Evolutionary conservation across 2,888 invertebrate species (phyloP).

Genomic region (Cremastobaeus sp.): DNA sequence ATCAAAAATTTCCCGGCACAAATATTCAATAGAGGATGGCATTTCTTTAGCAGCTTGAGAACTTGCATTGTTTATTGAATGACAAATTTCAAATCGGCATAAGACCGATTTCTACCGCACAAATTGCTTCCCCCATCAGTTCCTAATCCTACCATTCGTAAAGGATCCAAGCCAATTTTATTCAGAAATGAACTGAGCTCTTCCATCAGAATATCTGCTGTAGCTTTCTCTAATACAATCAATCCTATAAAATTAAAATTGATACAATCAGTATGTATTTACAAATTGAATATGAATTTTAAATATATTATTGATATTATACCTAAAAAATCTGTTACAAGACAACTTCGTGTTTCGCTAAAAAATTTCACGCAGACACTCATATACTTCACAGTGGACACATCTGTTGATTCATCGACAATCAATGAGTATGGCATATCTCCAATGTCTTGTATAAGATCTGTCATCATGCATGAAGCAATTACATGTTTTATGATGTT

Average conservation of each 20-base stretch:
- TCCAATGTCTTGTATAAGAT: slow-evolving; percentile 45
- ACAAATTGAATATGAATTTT: not conserved
- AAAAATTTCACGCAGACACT: slow-evolving; percentile 61
- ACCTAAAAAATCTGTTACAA: slow-evolving; percentile 62
- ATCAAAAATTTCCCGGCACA: not conserved
- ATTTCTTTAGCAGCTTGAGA: not conserved
- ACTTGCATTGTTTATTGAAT: not conserved
- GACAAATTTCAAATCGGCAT: not conserved
- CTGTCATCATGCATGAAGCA: slow-evolving; percentile 37
- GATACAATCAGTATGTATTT: not conserved
- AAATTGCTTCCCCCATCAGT: not conserved
- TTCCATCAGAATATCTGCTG: not conserved
- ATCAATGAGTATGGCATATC: slow-evolving; percentile 47
- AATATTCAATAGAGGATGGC: not conserved
- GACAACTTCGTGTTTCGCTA: slow-evolving; percentile 45
- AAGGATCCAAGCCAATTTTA: not conserved
- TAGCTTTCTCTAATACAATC: too few species aligned
- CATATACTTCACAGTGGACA: slow-evolving; percentile 62
- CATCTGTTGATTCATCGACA: slow-evolving; percentile 63
- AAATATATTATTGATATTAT: not conserved
- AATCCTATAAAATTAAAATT: too few species aligned
- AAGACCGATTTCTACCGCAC: not conserved
- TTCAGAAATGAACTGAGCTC: not conserved
- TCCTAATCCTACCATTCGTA: too few species aligned
- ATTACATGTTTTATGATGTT: slow-evolving; percentile 48